Base-by-base conservation (phyloP, 1,140 invertebrate species). In the Mercenaria mercenaria region DNA sequence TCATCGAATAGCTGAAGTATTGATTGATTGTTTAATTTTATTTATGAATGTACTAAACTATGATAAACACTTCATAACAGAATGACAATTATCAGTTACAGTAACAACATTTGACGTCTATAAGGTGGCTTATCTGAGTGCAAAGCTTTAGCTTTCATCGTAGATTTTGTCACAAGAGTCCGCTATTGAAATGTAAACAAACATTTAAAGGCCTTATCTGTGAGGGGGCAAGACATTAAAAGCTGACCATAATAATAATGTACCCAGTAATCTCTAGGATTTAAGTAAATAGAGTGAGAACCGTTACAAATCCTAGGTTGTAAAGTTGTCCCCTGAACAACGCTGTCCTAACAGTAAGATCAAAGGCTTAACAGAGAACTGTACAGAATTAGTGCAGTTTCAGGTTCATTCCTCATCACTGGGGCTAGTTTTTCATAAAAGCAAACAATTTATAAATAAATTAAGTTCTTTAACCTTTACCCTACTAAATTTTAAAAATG, bases 131-230 rank as follows among this genome's bases (percentile, higher is more conserved):
- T 67, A 67, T 67, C 61, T 67, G 6, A 67, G 26, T 32, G 61
- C 32, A 29, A 32, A 67, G 4, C 61, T 67, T 29, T 11, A 37
- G 1, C 6, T 67, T 67, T 67, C 26, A 67, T 67, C 61, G 18
- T 10, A 18, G 29, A 32, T 67, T 4, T 32, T 6, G 15, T 8
- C 26, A 29, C 61, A 32, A 37, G 52, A 23, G 61, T 67, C 26
- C 32, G 32, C 61, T 67, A 37, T 29, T 67, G 52, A 67, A 67
- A 67, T 32, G 61, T 37, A 67, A 67, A 67, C 61, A 67, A 56
- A 56, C 20, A 56, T 56, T 56, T 56, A 56, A 20, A 56, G 52
- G 26, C 32, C 61, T 67, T 67, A 67, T 67, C 61, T 32, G 32
- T 11, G 61, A 67, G 61, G 15, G 61, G 61, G 3, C 61, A 67